Percentiles rank a stretch among this genome's conserved stretches.
These are phyloP conservation scores for Aythya baeri DNA, from an alignment of 2,113 vertebrate genomes.

Conservation along the genomic window DNA sequence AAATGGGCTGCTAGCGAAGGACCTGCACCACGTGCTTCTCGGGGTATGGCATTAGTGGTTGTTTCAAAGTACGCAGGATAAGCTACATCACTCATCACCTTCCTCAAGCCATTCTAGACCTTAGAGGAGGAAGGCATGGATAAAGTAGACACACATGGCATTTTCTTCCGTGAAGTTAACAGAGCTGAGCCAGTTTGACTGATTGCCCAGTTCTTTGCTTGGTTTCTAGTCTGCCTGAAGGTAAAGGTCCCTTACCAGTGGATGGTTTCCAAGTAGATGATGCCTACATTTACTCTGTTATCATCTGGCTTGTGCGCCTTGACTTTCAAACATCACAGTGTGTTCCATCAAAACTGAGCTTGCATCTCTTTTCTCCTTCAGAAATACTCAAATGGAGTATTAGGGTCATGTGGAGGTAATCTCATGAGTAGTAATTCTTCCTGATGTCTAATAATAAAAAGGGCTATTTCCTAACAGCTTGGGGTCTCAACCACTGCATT, in stretches of 20 bases:
- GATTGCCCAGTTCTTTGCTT: background rate
- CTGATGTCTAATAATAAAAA: background rate
- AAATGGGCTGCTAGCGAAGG: rapidly evolving
- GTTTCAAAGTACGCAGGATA: rapidly evolving
- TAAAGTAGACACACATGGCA: rapidly evolving
- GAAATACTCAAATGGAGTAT: background rate
- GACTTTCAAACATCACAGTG: background rate
- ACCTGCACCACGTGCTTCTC: rapidly evolving
- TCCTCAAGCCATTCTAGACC: rapidly evolving
- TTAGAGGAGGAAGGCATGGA: background rate
- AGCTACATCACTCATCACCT: background rate
- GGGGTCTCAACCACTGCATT: rapidly evolving
- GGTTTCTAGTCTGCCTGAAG: background rate
- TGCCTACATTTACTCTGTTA: background rate
- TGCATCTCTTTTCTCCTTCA: background rate
- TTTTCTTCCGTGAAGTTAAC: background rate
- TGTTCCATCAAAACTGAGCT: background rate
- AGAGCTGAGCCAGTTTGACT: background rate
- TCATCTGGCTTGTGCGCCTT: background rate
- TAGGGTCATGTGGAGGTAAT: background rate
- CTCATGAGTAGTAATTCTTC: background rate
- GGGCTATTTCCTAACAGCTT: background rate
- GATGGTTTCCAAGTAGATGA: background rate
- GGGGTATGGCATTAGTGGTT: background rate
- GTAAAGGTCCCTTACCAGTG: rapidly evolving